Evolutionary conservation across 1,140 invertebrate species (phyloP).

Genomic region (Phocides pigmalion): DNA sequence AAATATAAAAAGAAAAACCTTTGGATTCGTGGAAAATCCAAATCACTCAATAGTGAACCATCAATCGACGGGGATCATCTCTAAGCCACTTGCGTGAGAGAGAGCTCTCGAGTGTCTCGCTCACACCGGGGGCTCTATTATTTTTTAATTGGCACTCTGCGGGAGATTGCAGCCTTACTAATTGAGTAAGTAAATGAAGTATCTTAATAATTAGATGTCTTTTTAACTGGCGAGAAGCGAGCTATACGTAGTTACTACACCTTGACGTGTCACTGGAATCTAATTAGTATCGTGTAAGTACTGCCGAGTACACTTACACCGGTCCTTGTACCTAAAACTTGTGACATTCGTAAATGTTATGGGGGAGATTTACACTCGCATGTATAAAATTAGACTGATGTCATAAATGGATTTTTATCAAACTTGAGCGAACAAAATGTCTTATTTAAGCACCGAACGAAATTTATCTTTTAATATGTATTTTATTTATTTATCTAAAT

Average conservation of each 20-base stretch:
- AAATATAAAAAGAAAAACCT: constrained; percentile 14
- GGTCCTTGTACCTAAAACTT: constrained; percentile 29
- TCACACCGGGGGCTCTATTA: constrained; percentile 71
- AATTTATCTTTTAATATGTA: neutral
- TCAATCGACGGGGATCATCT: constrained; percentile 67
- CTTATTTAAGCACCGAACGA: neutral
- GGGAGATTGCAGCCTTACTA: constrained; percentile 75
- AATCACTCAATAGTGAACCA: constrained; percentile 62
- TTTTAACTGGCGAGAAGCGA: constrained; percentile 64
- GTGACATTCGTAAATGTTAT: constrained; percentile 30
- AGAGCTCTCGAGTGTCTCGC: constrained; percentile 63
- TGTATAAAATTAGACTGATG: constrained; percentile 24
- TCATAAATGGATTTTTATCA: constrained; percentile 4
- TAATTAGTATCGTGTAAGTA: constrained; percentile 34
- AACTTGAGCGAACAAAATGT: neutral
- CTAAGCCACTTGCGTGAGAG: constrained; percentile 67
- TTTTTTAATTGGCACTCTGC: constrained; percentile 80
- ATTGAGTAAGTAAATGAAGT: constrained; percentile 82
- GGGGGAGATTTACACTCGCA: constrained; percentile 16
- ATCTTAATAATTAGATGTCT: constrained; percentile 80
- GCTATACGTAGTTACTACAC: constrained; percentile 24
- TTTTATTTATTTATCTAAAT: no score
- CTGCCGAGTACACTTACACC: constrained; percentile 26
- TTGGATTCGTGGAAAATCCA: constrained; percentile 44
- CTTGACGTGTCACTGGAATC: constrained; percentile 28